These are phyloP conservation scores for Harmothoe impar DNA, from an alignment of 2,888 invertebrate genomes.

Conservation along the genomic window DNA sequence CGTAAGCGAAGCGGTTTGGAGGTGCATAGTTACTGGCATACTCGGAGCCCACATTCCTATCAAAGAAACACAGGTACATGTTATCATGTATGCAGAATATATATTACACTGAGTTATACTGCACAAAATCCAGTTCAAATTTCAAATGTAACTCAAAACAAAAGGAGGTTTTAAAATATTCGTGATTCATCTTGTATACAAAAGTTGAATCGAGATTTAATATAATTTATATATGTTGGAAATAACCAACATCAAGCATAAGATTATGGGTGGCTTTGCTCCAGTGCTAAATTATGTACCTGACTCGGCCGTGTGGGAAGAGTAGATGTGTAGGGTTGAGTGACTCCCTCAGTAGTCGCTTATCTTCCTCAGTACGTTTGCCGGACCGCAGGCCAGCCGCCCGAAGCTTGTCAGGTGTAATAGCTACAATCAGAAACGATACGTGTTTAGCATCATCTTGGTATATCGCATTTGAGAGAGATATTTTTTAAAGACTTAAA, in stretches of 20 bases:
- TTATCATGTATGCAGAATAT: background rate
- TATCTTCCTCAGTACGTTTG: conserved; percentile 65
- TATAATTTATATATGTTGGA: too few species aligned
- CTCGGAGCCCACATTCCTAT: conserved; percentile 73
- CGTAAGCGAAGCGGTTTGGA: conserved; percentile 77
- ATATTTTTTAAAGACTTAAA: too few species aligned
- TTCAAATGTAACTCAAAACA: too few species aligned
- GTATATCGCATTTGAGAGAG: too few species aligned
- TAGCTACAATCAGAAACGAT: conserved; percentile 37
- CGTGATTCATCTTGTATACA: too few species aligned
- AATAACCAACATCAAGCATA: too few species aligned
- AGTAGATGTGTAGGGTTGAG: conserved; percentile 70
- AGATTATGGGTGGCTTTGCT: too few species aligned
- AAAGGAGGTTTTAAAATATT: too few species aligned
- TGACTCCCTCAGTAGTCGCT: conserved; percentile 68
- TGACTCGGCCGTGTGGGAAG: conserved; percentile 73
- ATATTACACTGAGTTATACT: too few species aligned
- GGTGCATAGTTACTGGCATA: conserved; percentile 79
- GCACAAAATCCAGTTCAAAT: too few species aligned
- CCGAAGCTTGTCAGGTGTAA: conserved; percentile 63
- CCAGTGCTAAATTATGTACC: conserved; percentile 60
- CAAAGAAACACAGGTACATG: background rate
- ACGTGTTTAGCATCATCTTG: too few species aligned
- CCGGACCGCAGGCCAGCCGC: conserved; percentile 65
- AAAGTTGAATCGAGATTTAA: too few species aligned